phyloP scores from a whole-genome alignment of 1,140 invertebrate genomes.

The Drosophila setifemur region DNA sequence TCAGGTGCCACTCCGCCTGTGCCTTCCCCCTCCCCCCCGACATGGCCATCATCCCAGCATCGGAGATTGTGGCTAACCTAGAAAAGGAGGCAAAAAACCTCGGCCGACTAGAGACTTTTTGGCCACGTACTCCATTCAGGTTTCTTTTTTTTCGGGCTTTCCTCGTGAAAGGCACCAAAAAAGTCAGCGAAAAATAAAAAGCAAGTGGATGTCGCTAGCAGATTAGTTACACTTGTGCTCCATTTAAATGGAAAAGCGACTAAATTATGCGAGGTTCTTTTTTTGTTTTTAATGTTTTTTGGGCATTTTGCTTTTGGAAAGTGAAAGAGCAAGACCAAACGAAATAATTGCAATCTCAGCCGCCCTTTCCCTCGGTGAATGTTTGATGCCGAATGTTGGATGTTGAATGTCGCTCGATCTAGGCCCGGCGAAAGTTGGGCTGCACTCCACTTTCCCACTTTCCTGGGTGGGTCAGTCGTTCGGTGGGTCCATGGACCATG shows the following conservation, averaged over 20 bases:
- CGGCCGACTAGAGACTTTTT: slow-evolving; percentile 27
- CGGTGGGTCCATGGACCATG: too few relatives aligned
- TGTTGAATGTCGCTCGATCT: slow-evolving; percentile 26
- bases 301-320: slow-evolving; percentile 35
- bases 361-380: slow-evolving; percentile 46
- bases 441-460: slow-evolving; percentile 1
- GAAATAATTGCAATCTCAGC: slow-evolving; percentile 48
- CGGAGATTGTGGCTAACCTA: slow-evolving; percentile 63
- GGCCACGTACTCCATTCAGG: slow-evolving; percentile 58
- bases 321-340: slow-evolving; percentile 39
- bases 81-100: slow-evolving; percentile 47
- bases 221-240: slow-evolving; percentile 80
- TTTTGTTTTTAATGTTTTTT: slow-evolving; percentile 44
- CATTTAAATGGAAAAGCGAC: slow-evolving; percentile 63
- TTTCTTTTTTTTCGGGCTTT: slow-evolving; percentile 29
- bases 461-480: slow-evolving; percentile 35
- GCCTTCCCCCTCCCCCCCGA: slow-evolving; percentile 5
- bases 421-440: slow-evolving; percentile 24
- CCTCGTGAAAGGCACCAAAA: slow-evolving; percentile 66
- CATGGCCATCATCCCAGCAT: not conserved
- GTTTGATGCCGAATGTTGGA: slow-evolving; percentile 9
- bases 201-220: slow-evolving; percentile 53
- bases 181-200: slow-evolving; percentile 28
- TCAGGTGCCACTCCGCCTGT: slow-evolving; percentile 60
- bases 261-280: slow-evolving; percentile 63